Base-by-base conservation (phyloP, 2,888 invertebrate genomes). In the Chalcosyrphus nemorum region DNA sequence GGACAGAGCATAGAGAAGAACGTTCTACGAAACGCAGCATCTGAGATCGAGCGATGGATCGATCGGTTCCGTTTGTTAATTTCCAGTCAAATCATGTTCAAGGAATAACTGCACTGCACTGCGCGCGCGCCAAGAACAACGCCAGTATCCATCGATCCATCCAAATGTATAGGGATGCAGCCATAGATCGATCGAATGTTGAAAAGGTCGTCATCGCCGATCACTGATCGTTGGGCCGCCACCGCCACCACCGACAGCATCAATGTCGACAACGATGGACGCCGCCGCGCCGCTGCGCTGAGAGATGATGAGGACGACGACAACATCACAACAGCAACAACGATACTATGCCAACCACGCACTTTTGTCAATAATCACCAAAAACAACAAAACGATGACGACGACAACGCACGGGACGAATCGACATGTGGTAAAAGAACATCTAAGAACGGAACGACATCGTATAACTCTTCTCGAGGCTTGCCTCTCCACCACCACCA, bases 171-270 rank as follows among this genome's bases (percentile, higher is more conserved):
- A 59, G 43, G 35, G 68, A 68, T 47, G 70, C 19, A 74, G 75
- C 76, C 61, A 50, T 74, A 74, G 74, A 84, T 84, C 82, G 82
- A 84, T 80, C 61, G 84, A 75, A 75, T 75, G 84, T 70, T 84
- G 84, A 84, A 74, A 74, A 84, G 82, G 82, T 80, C 84, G 68
- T 84, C 84, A 84, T 74, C 74, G 65, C 84, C n/a, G 75, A 80
- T 75, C 84, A 45, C 15, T 65, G 84, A 80, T 84, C 81, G 75
- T 29, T 68, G 35, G 21, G 68, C 32, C 13, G 21, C 65, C 32
- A 35, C 21, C 29, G 45, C 43, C 24, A 47, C 21, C 56, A 47
- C 21, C 24, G 24, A 4, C 24, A 11, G 11, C 7, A 7, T 29
- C 29, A 7, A 29, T 24, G 24, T 24, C 24, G 52, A 45, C 45